Percentiles rank a stretch among this genome's conserved stretches.
These are phyloP conservation scores for Pristionchus exspectatus DNA, from an alignment of 2,888 invertebrate genomes.

Conservation along the genomic window DNA sequence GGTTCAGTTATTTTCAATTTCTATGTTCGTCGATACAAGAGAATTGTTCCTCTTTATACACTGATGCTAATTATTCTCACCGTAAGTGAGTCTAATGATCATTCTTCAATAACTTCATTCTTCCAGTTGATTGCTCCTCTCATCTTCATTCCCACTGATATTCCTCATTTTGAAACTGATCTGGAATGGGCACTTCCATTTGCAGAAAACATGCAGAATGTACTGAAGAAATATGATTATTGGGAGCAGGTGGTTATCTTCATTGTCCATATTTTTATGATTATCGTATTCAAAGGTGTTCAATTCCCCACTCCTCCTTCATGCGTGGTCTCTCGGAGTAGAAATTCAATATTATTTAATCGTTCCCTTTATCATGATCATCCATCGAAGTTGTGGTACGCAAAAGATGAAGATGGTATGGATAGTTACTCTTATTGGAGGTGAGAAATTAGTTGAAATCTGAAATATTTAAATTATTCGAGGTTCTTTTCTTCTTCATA, in stretches of 20 bases:
- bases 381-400: not conserved
- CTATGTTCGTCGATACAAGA: conserved; percentile 39
- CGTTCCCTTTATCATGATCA: conserved; percentile 47
- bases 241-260: conserved; percentile 2
- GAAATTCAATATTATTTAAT: conserved; percentile 54
- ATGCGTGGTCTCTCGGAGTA: conserved; percentile 52
- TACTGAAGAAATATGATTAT: conserved; percentile 35
- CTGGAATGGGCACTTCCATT: conserved; percentile 38
- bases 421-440: conserved; percentile 14
- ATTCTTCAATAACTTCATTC: not conserved
- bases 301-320: conserved; percentile 52
- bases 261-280: not conserved
- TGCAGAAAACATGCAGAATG: conserved; percentile 34
- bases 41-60: conserved; percentile 37
- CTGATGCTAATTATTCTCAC: not conserved
- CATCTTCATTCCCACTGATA: conserved; percentile 24
- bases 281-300: conserved; percentile 26
- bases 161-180: not conserved
- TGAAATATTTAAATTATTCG: not conserved
- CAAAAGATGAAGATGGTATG: not conserved
- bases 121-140: not conserved
- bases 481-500: conserved; percentile 11
- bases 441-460: not conserved
- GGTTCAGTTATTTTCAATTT: not conserved
- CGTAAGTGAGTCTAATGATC: not conserved